phyloP scores from a whole-genome alignment of 2,888 invertebrate genomes.

The Catocala nupta region DNA sequence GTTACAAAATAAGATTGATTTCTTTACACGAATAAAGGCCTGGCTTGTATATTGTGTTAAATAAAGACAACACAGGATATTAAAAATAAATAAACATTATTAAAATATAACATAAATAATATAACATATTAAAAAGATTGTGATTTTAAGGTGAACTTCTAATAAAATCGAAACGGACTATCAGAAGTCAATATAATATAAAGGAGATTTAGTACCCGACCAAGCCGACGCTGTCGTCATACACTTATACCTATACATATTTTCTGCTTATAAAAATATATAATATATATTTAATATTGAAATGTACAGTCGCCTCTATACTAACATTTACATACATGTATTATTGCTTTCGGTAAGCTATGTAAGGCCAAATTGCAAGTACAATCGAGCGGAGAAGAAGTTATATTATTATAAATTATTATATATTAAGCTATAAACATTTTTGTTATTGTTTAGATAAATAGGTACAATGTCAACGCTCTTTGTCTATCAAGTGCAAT shows the following conservation, averaged over 20 bases:
- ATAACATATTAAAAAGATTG: not conserved
- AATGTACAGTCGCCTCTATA: constrained; percentile 26
- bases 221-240: constrained; percentile 32
- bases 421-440: not conserved
- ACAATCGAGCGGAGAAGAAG: not conserved
- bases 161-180: not conserved
- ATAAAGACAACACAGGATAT: not conserved
- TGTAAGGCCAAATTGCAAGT: constrained; percentile 10
- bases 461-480: no score
- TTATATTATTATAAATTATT: no score
- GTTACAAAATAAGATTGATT: constrained; percentile 33
- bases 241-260: constrained; percentile 17
- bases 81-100: not conserved
- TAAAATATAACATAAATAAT: not conserved
- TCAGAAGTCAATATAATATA: not conserved
- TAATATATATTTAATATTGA: constrained; percentile 12
- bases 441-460: no score
- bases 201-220: not conserved
- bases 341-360: constrained; percentile 26
- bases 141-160: constrained; percentile 1
- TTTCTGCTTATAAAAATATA: constrained; percentile 34
- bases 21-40: constrained; percentile 1
- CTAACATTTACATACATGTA: constrained; percentile 13
- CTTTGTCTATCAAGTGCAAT: no score
- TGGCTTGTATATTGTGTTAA: not conserved